Evolutionary conservation across 30 jellyfish, hydroid and myxozoan species (phyloP), one percentile per base, ranked within the genome.

Genomic region (Aurelia sp.): DNA sequence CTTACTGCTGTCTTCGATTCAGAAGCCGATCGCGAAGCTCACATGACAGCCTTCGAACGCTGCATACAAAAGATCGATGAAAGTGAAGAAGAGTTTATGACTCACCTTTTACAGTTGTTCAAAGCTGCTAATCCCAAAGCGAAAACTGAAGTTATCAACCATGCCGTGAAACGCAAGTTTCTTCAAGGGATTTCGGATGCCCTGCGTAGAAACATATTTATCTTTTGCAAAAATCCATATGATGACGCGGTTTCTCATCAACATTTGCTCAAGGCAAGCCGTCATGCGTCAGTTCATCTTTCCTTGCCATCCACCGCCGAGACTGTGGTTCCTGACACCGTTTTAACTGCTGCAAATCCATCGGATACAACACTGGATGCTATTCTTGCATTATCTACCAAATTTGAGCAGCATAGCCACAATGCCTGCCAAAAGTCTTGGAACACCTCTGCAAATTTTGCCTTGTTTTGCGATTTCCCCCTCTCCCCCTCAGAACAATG

Each of bases 41-140:
- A 77, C 7, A 77, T 60, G 88, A 21, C 88, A 4, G 73, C 47
- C 72, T 74, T 74, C 62, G 73, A 74, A 33, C 72, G 27, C 4
- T 51, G 73, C 51, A 22, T 77, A 17, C 88, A 77, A 27, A 24
- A 59, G 41, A 21, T 77, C 78, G 79, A 77, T 35, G 79, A 77
- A 77, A 77, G 76, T 51, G 88, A 77, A 60, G 78, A 77, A 31
- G 79, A 77, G 64, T 77, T 27, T 57, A 77, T 77, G 88, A 77
- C 80, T 38, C 63, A 35, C 66, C 66, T 77, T 21, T 44, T 77
- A 33, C 88, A 60, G 65, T 19, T 71, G 65, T 71, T 71, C 31
- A 30, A 17, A 24, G 78, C 78, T 15, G 78, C 78, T 60, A 66
- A 66, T 38, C 78, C 78, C 0, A 50, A 71, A 71, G 82, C 74